phyloP scores from a whole-genome alignment of 2,797 vertebrate species.

The Antrozous pallidus region DNA sequence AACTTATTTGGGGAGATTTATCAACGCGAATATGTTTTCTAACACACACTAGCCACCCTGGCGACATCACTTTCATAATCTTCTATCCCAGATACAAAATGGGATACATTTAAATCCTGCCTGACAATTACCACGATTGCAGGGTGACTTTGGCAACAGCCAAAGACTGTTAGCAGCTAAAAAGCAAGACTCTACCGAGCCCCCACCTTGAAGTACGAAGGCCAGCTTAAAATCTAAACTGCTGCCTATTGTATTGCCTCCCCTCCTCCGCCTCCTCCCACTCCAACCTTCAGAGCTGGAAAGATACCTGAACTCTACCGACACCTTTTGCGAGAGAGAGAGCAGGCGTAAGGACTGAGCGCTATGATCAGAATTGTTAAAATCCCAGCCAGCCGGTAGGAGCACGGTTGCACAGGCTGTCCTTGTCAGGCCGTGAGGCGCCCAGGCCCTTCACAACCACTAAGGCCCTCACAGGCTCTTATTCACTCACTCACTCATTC shows the following conservation, averaged over 20 bases:
- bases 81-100: conserved; percentile 38
- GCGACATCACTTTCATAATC: conserved; percentile 16
- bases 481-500: conserved; percentile 54
- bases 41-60: conserved; percentile 3
- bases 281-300: not conserved
- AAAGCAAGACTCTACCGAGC: not conserved
- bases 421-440: not conserved
- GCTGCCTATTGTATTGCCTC: not conserved
- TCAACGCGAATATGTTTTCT: conserved; percentile 23
- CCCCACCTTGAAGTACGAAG: not conserved
- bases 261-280: not conserved
- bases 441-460: conserved; percentile 5
- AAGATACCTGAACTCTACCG: not conserved
- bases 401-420: not conserved
- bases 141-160: not conserved
- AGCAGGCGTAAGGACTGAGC: not conserved
- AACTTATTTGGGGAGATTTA: conserved; percentile 47
- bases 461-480: not conserved
- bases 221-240: not conserved
- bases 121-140: not conserved
- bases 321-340: not conserved
- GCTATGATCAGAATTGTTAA: not conserved
- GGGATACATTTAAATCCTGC: not conserved
- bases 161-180: not conserved
- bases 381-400: not conserved